Base-by-base conservation (phyloP, 2,888 invertebrate species). In the Meandrusa payeni region DNA sequence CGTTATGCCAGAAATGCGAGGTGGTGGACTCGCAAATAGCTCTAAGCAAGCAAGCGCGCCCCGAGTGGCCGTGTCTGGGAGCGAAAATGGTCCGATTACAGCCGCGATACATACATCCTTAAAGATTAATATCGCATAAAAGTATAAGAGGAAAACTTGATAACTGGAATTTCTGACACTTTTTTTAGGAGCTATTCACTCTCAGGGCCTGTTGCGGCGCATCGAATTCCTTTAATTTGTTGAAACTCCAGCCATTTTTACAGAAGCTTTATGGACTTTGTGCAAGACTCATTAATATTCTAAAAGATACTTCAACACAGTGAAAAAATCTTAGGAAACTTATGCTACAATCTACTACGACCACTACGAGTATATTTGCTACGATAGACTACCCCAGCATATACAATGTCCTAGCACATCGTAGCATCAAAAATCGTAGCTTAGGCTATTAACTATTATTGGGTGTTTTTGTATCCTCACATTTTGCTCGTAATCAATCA, bases 11-110 rank as follows among this genome's bases (percentile, higher is more conserved):
- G 47, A 91, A 75, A 40, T 89, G 89, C 9, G 76, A 69, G 31
- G 80, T 82, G 34, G 91, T 88, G 43, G 90, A 89, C 67, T 93
- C 93, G 59, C 93, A 93, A 61, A 93, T 92, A 32, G 90, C 88
- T 52, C 92, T 83, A 49, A 92, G 76, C 46, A 93, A 76, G 65
- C 93, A 93, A 17, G 79, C 72, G 32, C 81, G 85, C 3, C 92
- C 93, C 43, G 86, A 73, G 64, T 90, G 90, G 12, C 91, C 89
- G 49, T 89, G 76, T 45, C 92, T 92, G 70, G 33, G 75, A 69
- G 57, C 47, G 48, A 46, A 53, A 39, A 46, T 32, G 15, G 33
- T 32, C 38, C 41, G 27, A 46, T 41, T 38, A 41, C 24, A 28
- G 17, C 22, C 13, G 11, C 41, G 7, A 11, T 13, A 26, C 43